These are phyloP conservation scores for Dallia pectoralis DNA, from an alignment of 2,797 vertebrate genomes.

Conservation along the genomic window DNA sequence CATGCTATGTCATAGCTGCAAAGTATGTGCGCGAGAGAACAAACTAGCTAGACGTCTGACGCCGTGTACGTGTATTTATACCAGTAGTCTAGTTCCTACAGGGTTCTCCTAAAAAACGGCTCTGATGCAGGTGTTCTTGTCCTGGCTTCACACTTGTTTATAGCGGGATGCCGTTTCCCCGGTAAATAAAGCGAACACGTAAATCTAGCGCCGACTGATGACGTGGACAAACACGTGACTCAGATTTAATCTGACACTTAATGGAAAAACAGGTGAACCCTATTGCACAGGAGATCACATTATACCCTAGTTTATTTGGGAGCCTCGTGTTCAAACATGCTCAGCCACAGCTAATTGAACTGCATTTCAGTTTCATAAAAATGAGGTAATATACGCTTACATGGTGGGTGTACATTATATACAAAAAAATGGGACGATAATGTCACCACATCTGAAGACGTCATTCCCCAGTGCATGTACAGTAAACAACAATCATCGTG, in stretches of 20 bases:
- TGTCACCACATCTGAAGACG: background rate
- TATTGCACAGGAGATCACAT: background rate
- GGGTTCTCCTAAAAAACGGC: background rate
- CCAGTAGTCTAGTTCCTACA: conserved; percentile 33
- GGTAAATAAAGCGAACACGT: background rate
- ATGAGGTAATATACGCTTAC: background rate
- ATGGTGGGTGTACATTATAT: background rate
- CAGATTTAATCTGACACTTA: background rate
- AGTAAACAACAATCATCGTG: background rate
- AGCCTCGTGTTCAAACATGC: background rate
- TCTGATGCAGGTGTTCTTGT: background rate
- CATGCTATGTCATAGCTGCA: conserved; percentile 36
- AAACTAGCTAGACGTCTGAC: conserved; percentile 42
- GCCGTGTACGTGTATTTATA: conserved; percentile 50
- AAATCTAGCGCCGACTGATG: background rate
- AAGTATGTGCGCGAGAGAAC: conserved; percentile 48
- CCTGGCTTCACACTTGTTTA: conserved; percentile 35
- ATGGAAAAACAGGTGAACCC: background rate
- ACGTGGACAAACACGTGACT: background rate
- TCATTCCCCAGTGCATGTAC: background rate
- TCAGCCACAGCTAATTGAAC: background rate
- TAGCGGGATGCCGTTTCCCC: background rate
- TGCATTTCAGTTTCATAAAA: background rate
- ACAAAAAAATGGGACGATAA: background rate
- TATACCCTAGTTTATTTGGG: background rate